Evolutionary conservation across 92 coral and sea anemone genomes (phyloP).

Genomic region (Micromussa lordhowensis): DNA sequence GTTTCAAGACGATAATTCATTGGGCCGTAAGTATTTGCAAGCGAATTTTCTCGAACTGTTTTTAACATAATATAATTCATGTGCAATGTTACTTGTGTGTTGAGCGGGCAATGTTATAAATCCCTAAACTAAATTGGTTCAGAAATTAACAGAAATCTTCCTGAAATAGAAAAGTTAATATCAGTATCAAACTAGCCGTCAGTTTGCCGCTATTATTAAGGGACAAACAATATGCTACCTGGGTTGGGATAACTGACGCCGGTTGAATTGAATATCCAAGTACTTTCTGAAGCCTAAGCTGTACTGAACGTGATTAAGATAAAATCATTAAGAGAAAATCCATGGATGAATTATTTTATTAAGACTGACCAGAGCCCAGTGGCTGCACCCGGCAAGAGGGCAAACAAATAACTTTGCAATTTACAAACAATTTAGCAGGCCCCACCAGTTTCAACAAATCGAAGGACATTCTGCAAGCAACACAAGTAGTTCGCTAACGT

Average conservation of each 20-base stretch:
- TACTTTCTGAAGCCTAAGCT: slow-evolving; percentile 9
- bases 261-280: slow-evolving; percentile 45
- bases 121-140: background rate
- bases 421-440: background rate
- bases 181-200: slow-evolving; percentile 29
- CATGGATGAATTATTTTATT: background rate
- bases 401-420: background rate
- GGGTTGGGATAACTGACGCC: slow-evolving; percentile 3
- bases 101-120: too few species aligned
- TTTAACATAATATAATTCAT: background rate
- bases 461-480: background rate
- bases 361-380: background rate
- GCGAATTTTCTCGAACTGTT: background rate
- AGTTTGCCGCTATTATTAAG: slow-evolving; percentile 10
- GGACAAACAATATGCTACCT: slow-evolving; percentile 13
- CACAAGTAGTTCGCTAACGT: background rate
- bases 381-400: background rate
- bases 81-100: background rate
- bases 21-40: background rate
- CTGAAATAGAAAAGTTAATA: background rate
- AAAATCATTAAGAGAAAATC: slow-evolving; percentile 1
- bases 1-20: background rate
- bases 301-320: background rate
- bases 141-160: background rate
- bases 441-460: background rate